A percentile compares a stretch with the other conserved stretches of the same genome.
Evolutionary conservation across 2,113 vertebrate species (phyloP).

Genomic region (Deroptyus accipitrinus): DNA sequence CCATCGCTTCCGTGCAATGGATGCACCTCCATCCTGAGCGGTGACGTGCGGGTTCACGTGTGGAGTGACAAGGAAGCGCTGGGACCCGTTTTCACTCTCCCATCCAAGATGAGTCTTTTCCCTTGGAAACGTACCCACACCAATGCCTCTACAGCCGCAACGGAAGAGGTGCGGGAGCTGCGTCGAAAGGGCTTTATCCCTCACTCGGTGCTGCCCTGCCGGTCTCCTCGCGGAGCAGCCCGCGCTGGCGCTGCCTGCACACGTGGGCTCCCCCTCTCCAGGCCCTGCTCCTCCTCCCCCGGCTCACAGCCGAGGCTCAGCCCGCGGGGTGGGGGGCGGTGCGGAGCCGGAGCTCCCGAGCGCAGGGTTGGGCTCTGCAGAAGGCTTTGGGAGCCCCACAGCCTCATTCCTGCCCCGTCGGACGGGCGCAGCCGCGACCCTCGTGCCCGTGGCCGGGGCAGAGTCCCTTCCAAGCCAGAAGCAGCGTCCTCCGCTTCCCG

Average conservation of each 20-base stretch:
- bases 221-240: background rate
- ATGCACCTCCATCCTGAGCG: background rate
- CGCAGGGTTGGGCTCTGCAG: background rate
- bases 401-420: background rate
- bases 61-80: background rate
- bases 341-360: background rate
- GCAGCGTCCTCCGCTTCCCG: background rate
- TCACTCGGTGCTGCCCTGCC: background rate
- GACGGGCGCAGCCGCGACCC: background rate
- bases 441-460: background rate
- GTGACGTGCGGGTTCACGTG: rapidly evolving
- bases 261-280: rapidly evolving
- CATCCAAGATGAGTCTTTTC: background rate
- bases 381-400: background rate
- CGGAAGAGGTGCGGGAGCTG: background rate
- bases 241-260: background rate
- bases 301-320: background rate
- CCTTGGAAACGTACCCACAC: background rate
- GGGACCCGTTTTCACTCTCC: background rate
- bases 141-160: background rate
- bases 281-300: background rate
- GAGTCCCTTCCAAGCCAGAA: background rate
- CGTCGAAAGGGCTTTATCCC: background rate
- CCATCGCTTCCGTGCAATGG: background rate
- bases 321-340: background rate